Conservation (phyloP, 2,888 invertebrate genomes). For the Herminia tarsipennalis region DNA sequence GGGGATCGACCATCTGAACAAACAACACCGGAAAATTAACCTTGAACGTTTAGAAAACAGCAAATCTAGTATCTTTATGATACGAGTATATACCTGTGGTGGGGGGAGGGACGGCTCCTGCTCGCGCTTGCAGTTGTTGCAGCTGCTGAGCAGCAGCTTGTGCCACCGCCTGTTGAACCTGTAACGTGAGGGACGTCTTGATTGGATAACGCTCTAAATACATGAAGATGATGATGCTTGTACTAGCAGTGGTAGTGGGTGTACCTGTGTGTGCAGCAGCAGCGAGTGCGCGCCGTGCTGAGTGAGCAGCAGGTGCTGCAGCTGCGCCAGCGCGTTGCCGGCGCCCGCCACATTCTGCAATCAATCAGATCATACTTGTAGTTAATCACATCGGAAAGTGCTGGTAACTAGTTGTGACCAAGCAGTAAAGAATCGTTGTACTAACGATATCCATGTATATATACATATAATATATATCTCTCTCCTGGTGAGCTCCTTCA, state of each 20-base stretch:
- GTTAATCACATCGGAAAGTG: too few relatives aligned
- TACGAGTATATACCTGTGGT: constrained; percentile 33
- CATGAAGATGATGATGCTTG: not conserved
- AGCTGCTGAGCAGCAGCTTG: constrained; percentile 94
- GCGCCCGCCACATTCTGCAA: constrained; percentile 72
- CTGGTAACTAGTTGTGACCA: too few relatives aligned
- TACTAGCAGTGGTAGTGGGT: not conserved
- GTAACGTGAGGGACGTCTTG: constrained; percentile 19
- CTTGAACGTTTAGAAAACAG: too few relatives aligned
- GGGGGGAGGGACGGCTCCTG: constrained; percentile 47
- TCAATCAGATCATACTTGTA: too few relatives aligned
- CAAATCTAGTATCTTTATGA: too few relatives aligned
- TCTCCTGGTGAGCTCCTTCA: too few relatives aligned
- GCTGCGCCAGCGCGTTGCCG: constrained; percentile 75
- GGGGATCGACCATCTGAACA: constrained; percentile 76
- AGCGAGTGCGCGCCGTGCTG: constrained; percentile 80
- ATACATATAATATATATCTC: too few relatives aligned
- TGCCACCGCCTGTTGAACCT: constrained; percentile 93
- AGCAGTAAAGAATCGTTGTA: too few relatives aligned
- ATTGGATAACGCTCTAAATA: not conserved
- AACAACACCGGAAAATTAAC: not conserved
- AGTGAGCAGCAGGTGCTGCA: constrained; percentile 77
- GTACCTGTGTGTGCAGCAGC: constrained; percentile 76
- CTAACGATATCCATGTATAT: too few relatives aligned
- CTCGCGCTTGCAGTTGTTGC: constrained; percentile 90